Evolutionary conservation across 2,888 invertebrate genomes (phyloP).

Genomic region (Drosophila histrio): DNA sequence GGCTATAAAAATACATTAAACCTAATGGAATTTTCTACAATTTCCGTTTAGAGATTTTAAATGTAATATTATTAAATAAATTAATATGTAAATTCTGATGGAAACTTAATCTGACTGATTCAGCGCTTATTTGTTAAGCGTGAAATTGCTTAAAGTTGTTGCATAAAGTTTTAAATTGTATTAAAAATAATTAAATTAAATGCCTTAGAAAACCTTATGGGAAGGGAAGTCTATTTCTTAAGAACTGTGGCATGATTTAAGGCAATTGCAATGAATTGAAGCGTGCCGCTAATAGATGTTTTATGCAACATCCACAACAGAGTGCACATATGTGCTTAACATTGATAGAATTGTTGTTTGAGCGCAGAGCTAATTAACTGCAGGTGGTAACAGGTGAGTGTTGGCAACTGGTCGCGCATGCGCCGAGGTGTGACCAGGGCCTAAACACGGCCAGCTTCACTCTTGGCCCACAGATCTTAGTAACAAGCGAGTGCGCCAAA

Average conservation of each 20-base stretch:
- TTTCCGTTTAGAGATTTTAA: neutral
- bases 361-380: constrained; percentile 56
- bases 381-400: constrained; percentile 41
- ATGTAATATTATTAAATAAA: too few species aligned
- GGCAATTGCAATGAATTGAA: constrained; percentile 62
- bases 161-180: neutral
- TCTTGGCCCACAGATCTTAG: constrained; percentile 14
- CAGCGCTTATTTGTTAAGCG: neutral
- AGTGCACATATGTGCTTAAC: constrained; percentile 24
- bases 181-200: constrained; percentile 9
- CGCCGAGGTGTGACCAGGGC: constrained; percentile 69
- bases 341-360: constrained; percentile 70
- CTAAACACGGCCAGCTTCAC: constrained; percentile 12
- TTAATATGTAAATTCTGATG: too few species aligned
- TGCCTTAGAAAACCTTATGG: neutral
- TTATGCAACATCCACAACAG: constrained; percentile 45
- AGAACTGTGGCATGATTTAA: constrained; percentile 14
- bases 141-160: constrained; percentile 8
- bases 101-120: neutral
- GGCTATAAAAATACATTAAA: too few species aligned
- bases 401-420: constrained; percentile 34
- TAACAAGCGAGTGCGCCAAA: constrained; percentile 64
- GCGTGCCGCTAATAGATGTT: constrained; percentile 69
- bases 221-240: constrained; percentile 5
- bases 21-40: neutral